Percentiles rank a stretch among this genome's conserved stretches.
phyloP scores from a whole-genome alignment of 1,140 invertebrate species.

The Drosophila aff. region DNA sequence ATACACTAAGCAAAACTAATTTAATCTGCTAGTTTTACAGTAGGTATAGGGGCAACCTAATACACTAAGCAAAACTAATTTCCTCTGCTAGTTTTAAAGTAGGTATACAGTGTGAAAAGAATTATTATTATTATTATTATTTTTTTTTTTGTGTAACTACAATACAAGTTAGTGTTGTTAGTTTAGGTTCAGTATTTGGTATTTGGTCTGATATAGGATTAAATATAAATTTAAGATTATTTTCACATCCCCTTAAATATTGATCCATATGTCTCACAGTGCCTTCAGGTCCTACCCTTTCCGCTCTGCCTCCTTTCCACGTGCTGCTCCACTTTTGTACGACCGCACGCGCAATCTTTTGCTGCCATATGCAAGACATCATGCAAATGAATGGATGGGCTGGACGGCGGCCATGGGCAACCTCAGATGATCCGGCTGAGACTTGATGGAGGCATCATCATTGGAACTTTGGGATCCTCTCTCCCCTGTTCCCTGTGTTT shows the following conservation, averaged over 20 bases:
- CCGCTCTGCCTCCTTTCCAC: constrained; percentile 9
- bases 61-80: background rate
- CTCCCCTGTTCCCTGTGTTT: background rate
- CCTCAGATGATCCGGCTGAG: constrained; percentile 19
- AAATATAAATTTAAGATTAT: background rate
- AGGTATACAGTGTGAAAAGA: no score
- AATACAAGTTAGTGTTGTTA: no score
- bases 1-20: background rate
- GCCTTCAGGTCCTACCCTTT: background rate
- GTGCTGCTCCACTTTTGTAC: constrained; percentile 47
- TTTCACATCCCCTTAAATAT: background rate
- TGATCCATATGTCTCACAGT: background rate
- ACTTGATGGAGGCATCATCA: constrained; percentile 17
- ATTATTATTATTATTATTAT: no score
- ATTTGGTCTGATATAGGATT: background rate
- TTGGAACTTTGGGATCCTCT: background rate
- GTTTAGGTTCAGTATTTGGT: background rate
- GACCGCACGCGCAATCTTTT: constrained; percentile 66
- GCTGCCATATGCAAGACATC: constrained; percentile 70
- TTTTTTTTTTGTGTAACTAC: no score
- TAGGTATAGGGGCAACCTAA: no score
- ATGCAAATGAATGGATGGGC: constrained; percentile 49
- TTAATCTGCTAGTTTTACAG: background rate
- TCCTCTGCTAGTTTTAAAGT: background rate
- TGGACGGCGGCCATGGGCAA: constrained; percentile 17